Evolutionary conservation across 2,888 invertebrate genomes (phyloP), one percentile per base, ranked within the genome.

Genomic region (Lepidocyrtinus sp.): DNA sequence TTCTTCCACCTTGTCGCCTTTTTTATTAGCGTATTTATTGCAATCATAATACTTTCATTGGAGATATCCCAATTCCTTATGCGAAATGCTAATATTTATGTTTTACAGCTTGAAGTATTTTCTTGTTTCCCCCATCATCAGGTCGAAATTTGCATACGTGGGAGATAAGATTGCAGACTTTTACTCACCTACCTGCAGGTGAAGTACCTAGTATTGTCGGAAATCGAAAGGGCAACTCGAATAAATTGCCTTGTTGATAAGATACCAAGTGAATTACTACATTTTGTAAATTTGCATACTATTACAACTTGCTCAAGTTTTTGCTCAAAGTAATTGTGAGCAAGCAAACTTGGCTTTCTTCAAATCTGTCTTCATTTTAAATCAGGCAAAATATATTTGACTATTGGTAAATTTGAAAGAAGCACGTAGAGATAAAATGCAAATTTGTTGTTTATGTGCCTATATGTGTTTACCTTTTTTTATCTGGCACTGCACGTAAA

Each of bases 21-120:
- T 55, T 74, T 74, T 65, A 65, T 63, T 73, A 24, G 45, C 64
- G 22, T 65, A 65, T 70, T 70, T 70, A 70, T 59, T 70, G 59
- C 70, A 70, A 70, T 36, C 26, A 25, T 70, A 59, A 61, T 36
- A 59, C 70, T 27, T 59, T 59, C 36, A 55, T 21, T 61, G 61
- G 2, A 15, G 55, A 55, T 55, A 55, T 12, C 55, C 55, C 17
- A 36, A 7, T 12, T 36, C 12, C 36, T 12, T 36, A 36, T 12
- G 12, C 36, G 5, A 5, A 36, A 36, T 36, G n/a, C 12, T 36
- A 55, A 55, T 15, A 55, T 55, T 7, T n/a, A 55, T n/a, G 55
- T 55, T 55, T 36, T n/a, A 3, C 17, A n/a, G 9, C 55, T 55
- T 17, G 55, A 55, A 17, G 2, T 7, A 3, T 55, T 55, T 55